Conservation (phyloP, 2,797 vertebrate species). For the Sitta carolinensis region DNA sequence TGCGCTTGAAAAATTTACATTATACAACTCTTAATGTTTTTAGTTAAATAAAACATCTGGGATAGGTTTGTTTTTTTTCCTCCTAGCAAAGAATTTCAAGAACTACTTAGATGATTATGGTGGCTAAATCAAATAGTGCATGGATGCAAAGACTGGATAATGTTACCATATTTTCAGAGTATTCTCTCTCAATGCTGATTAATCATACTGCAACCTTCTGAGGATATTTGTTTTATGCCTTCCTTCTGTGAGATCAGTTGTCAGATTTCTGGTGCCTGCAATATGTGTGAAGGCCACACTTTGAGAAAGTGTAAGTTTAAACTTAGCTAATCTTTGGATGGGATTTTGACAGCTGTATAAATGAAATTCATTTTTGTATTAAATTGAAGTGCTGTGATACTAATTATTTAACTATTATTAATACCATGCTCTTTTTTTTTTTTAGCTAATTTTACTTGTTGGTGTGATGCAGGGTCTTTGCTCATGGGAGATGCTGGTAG, state of each 20-base stretch:
- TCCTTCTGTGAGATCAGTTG: neutral
- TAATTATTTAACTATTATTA: neutral
- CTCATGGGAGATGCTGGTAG: neutral
- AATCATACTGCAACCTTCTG: neutral
- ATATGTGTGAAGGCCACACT: neutral
- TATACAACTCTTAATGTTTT: neutral
- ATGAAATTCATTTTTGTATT: neutral
- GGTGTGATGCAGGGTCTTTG: neutral
- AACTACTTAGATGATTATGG: neutral
- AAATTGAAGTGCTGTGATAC: neutral
- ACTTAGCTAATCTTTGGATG: neutral
- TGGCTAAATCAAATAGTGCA: neutral
- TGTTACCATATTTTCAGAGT: neutral
- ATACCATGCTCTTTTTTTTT: neutral
- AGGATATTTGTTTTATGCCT: neutral
- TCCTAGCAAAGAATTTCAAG: neutral
- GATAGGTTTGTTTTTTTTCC: fast-evolving
- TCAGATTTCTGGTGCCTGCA: neutral
- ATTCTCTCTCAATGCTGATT: neutral
- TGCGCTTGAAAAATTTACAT: neutral
- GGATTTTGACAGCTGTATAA: neutral
- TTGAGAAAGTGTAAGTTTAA: neutral
- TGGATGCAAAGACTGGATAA: neutral
- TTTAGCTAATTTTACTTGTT: neutral
- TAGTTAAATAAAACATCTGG: neutral